Conservation (phyloP, 2,113 vertebrate genomes). For the Scalopus aquaticus region DNA sequence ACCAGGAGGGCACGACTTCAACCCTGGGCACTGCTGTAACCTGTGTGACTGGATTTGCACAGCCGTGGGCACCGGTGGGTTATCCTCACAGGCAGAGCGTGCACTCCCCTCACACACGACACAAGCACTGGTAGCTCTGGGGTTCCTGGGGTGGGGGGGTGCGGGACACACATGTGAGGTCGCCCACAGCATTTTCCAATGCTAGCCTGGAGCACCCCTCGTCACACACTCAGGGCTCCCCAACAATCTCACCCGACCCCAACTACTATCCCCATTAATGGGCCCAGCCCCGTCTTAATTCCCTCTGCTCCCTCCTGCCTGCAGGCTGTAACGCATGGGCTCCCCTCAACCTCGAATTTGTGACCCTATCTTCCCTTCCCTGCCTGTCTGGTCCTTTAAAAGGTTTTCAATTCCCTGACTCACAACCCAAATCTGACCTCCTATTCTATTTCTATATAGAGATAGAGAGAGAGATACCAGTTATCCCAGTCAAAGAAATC, state of each 20-base stretch:
- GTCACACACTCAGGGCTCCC: not conserved
- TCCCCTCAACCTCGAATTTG: not conserved
- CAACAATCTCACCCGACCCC: not conserved
- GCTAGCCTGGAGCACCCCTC: not conserved
- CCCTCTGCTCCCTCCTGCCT: not conserved
- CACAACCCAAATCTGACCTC: not conserved
- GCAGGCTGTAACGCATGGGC: not conserved
- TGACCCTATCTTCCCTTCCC: not conserved
- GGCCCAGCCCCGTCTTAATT: not conserved
- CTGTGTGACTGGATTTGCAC: not conserved
- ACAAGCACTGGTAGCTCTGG: not conserved
- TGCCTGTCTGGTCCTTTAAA: not conserved
- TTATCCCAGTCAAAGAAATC: not conserved
- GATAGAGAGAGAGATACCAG: too few relatives aligned
- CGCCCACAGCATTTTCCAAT: not conserved
- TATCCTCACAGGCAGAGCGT: too few relatives aligned
- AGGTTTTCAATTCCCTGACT: not conserved
- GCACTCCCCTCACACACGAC: not conserved
- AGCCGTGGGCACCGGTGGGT: not conserved
- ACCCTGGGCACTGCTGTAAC: not conserved
- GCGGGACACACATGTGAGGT: too few relatives aligned
- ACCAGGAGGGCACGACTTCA: not conserved
- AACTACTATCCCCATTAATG: not conserved
- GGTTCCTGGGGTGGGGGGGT: not conserved
- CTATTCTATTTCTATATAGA: not conserved